These are phyloP conservation scores for Macrophya alboannulata DNA, from an alignment of 2,888 invertebrate genomes.

Conservation along the genomic window DNA sequence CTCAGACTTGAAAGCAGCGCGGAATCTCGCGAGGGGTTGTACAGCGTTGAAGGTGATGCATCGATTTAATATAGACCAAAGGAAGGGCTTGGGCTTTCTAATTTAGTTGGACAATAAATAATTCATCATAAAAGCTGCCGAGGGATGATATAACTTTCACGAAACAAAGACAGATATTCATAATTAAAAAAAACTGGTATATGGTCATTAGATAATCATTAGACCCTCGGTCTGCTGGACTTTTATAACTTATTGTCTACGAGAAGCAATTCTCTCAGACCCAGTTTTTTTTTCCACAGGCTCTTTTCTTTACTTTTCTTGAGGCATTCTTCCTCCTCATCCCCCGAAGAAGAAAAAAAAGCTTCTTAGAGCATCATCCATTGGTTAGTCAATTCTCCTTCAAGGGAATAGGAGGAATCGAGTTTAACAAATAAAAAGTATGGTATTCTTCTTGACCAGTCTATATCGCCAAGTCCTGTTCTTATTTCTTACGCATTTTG, in stretches of 20 bases:
- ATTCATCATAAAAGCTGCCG: not conserved
- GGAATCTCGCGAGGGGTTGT: not conserved
- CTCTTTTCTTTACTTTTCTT: not conserved
- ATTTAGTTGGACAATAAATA: slow-evolving; percentile 26
- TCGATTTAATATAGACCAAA: slow-evolving; percentile 38
- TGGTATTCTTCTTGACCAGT: not conserved
- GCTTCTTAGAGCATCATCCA: slow-evolving; percentile 1
- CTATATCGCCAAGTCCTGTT: not conserved
- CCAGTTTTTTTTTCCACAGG: not conserved
- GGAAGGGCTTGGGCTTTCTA: slow-evolving; percentile 17
- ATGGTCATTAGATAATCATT: slow-evolving; percentile 10
- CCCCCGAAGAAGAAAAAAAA: not conserved
- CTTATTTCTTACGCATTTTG: not conserved
- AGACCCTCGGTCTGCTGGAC: not conserved
- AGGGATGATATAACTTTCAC: not conserved
- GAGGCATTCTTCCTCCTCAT: not conserved
- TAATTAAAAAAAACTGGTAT: not conserved
- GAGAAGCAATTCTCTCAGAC: slow-evolving; percentile 1
- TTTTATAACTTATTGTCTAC: not conserved
- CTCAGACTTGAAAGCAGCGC: slow-evolving; percentile 13
- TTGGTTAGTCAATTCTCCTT: not conserved
- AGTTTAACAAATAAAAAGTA: not conserved
- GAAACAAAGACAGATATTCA: slow-evolving; percentile 13
- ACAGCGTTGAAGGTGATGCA: slow-evolving; percentile 35
- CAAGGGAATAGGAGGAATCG: not conserved